Evolutionary conservation across 2,888 invertebrate genomes (phyloP).

Genomic region (Folsomia candida): DNA sequence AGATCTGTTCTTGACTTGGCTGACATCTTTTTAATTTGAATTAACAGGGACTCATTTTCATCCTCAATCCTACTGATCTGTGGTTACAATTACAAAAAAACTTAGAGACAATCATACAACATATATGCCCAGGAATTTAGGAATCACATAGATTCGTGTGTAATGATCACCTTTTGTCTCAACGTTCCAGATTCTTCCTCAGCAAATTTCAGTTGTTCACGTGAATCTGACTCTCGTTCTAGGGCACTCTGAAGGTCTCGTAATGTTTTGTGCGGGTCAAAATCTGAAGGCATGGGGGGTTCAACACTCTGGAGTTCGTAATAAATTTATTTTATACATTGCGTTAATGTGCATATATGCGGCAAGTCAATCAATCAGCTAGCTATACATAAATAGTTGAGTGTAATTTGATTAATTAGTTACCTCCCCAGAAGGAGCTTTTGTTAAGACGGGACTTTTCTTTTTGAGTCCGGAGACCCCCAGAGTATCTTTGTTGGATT

Average conservation of each 20-base stretch:
- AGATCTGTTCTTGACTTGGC: conserved; percentile 67
- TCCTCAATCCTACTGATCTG: conserved; percentile 90
- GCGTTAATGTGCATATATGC: too few species aligned
- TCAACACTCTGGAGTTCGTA: conserved; percentile 29
- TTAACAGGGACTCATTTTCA: conserved; percentile 92
- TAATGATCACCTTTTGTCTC: conserved; percentile 36
- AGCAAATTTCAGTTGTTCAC: conserved; percentile 86
- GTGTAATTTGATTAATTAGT: too few species aligned
- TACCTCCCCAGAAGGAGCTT: conserved; percentile 50
- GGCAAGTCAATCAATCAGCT: too few species aligned
- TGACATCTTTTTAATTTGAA: conserved; percentile 95
- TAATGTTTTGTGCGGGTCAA: conserved; percentile 71
- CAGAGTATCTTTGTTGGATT: conserved; percentile 28
- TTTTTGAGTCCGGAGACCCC: conserved; percentile 39
- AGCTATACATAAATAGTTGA: too few species aligned
- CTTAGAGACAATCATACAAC: too few species aligned
- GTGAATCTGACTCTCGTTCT: conserved; percentile 87
- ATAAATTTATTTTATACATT: too few species aligned
- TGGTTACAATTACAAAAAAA: conserved; percentile 54
- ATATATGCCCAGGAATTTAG: too few species aligned
- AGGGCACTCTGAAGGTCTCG: conserved; percentile 86
- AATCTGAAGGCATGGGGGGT: conserved; percentile 47
- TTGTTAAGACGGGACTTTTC: conserved; percentile 47
- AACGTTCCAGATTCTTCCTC: conserved; percentile 75
- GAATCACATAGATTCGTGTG: background rate